Base-by-base conservation (phyloP, 2,888 invertebrate species). In the Scaptomyza parva region DNA sequence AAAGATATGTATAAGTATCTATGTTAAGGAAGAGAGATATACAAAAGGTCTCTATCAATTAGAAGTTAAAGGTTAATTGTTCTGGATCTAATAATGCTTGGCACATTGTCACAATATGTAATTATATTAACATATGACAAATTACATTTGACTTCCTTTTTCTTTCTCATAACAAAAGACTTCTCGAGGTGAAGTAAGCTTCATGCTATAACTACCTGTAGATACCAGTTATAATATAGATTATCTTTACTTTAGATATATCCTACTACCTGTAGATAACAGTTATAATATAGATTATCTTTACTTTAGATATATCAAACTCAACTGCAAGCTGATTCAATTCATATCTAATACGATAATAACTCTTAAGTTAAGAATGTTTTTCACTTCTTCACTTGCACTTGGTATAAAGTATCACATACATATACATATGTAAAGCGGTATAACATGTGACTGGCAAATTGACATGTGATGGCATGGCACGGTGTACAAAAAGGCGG, bases 401-500 rank as follows among this genome's bases (percentile, higher is more conserved):
- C n/a, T n/a, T n/a, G n/a, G n/a, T n/a, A 24, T 24, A 7, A 24
- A 24, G 28, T 3, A 33, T 33, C 8, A 24, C 6, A 24, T 24
- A 33, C 5, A 33, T 33, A 33, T n/a, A 30, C 1, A n/a, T 33
- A 33, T 33, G 7, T 30, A 30, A 45, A 54, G 24, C 14, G 33
- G 28, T n/a, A 26, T 8, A 33, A 44, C 48, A 59, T 52, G 37
- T 28, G 26, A 44, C 55, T 65, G 72, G 53, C 65, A 74, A 72
- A 72, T 70, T 74, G 70, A 70, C 72, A 74, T 74, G 74, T 72
- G 74, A 70, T 60, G 74, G 62, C 55, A 50, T 41, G 62, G 51
- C 14, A n/a, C 48, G 44, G 64, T 35, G 12, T 35, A 17, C 57
- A 39, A 62, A 68, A 58, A 57, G 35, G 41, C 47, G 70, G 47